These are phyloP conservation scores for Platyrinchus mystaceus DNA, from an alignment of 2,797 vertebrate genomes.

Conservation along the genomic window DNA sequence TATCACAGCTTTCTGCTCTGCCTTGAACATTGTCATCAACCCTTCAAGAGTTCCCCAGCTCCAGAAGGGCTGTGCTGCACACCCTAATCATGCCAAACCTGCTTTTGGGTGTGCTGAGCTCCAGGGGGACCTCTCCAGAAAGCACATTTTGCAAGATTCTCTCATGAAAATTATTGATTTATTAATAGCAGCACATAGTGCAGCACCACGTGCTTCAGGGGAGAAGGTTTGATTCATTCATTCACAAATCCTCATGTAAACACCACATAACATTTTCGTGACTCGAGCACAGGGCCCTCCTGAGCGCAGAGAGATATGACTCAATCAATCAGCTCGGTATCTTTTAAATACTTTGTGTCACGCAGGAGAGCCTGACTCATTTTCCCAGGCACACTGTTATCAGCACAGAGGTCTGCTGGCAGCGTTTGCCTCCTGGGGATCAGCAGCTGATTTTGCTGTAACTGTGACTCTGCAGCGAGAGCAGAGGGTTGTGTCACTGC, in stretches of 20 bases:
- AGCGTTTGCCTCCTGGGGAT: not conserved
- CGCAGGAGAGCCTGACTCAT: not conserved
- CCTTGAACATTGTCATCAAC: not conserved
- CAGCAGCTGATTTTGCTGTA: not conserved
- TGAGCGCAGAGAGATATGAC: not conserved
- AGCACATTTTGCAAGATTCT: not conserved
- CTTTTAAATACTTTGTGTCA: not conserved
- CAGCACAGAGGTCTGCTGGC: not conserved
- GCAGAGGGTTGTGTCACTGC: not conserved
- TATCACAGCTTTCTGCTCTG: not conserved
- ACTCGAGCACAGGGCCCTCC: not conserved
- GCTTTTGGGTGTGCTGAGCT: not conserved
- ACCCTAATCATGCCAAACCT: not conserved
- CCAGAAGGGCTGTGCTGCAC: not conserved
- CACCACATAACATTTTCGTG: not conserved
- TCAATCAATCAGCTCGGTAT: not conserved
- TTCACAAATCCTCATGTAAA: not conserved
- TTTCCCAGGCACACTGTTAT: not conserved
- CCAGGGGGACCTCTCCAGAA: not conserved
- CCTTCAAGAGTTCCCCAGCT: not conserved
- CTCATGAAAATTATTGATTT: not conserved
- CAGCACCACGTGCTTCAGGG: not conserved
- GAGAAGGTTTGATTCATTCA: not conserved
- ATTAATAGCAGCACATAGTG: not conserved
- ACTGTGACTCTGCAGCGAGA: not conserved